Evolutionary conservation across 2,888 invertebrate genomes (phyloP).

Genomic region (Eumacrocentrus americanus): DNA sequence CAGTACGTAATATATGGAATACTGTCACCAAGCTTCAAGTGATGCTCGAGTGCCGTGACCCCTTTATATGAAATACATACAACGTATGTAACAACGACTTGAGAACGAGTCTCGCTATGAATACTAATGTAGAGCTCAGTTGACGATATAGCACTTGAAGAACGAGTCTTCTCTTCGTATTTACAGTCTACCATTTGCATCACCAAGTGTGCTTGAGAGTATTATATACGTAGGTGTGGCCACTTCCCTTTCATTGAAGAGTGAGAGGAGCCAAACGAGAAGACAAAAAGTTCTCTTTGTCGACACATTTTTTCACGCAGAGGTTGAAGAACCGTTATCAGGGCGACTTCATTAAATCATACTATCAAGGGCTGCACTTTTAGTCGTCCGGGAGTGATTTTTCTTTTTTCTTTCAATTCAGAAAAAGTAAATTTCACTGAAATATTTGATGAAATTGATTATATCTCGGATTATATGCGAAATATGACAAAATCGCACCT

Average conservation of each 20-base stretch:
- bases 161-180: slow-evolving; percentile 12
- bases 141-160: background rate
- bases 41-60: slow-evolving; percentile 19
- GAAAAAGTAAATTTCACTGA: too few species aligned
- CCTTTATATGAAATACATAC: slow-evolving; percentile 15
- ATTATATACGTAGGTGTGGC: slow-evolving; percentile 28
- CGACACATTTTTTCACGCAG: slow-evolving; percentile 6
- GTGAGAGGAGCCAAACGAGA: slow-evolving; percentile 1
- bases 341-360: background rate
- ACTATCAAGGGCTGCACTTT: background rate
- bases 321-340: slow-evolving; percentile 15
- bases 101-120: slow-evolving; percentile 19
- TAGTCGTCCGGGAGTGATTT: background rate
- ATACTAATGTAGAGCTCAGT: slow-evolving; percentile 24
- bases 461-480: too few species aligned
- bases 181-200: slow-evolving; percentile 28
- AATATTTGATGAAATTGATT: too few species aligned
- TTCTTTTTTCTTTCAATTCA: too few species aligned
- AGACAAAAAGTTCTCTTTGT: slow-evolving; percentile 2
- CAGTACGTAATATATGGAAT: slow-evolving; percentile 8
- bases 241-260: slow-evolving; percentile 27
- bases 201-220: slow-evolving; percentile 18
- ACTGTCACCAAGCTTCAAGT: background rate
- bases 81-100: slow-evolving; percentile 9
- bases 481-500: too few species aligned